Conservation (phyloP, 23 tunicate genomes). For the Phallusia fumigata region DNA sequence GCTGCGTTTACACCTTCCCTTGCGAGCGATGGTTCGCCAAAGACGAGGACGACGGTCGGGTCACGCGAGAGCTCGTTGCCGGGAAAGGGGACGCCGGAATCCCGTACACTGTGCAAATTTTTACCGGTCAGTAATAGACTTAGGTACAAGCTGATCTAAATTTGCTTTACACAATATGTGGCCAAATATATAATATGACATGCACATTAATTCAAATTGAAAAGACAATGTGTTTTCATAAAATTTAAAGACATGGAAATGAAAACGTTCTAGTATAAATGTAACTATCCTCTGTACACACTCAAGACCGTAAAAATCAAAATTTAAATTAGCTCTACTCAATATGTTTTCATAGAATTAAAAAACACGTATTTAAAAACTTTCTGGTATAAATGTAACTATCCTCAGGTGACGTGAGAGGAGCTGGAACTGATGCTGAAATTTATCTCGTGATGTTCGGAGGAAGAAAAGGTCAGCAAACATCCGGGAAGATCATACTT, state of each 20-base stretch:
- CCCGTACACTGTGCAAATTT: constrained; percentile 86
- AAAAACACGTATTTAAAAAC: too few species aligned
- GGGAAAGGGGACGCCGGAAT: constrained; percentile 84
- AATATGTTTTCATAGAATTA: too few species aligned
- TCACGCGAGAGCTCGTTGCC: constrained; percentile 74
- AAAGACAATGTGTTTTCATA: too few species aligned
- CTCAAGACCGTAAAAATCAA: too few species aligned
- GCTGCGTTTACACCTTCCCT: constrained; percentile 72
- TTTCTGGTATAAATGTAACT: neutral
- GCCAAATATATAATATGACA: too few species aligned
- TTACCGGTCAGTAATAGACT: constrained; percentile 47
- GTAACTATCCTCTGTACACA: neutral
- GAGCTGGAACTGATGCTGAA: constrained; percentile 97
- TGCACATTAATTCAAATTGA: too few species aligned
- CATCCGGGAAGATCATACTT: constrained; percentile 71
- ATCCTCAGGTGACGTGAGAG: constrained; percentile 80
- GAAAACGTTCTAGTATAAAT: too few species aligned
- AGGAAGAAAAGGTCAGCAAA: constrained; percentile 62
- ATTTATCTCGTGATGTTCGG: constrained; percentile 88
- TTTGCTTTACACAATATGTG: too few species aligned
- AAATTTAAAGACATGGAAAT: too few species aligned
- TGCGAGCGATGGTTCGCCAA: constrained; percentile 94
- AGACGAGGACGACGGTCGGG: constrained; percentile 90
- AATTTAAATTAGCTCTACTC: too few species aligned
- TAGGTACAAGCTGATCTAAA: neutral